Evolutionary conservation across 37 sponge, comb jelly and placozoan species (phyloP), one percentile per base, ranked within the genome.

Genomic region (Aphrocallistes beatrix): DNA sequence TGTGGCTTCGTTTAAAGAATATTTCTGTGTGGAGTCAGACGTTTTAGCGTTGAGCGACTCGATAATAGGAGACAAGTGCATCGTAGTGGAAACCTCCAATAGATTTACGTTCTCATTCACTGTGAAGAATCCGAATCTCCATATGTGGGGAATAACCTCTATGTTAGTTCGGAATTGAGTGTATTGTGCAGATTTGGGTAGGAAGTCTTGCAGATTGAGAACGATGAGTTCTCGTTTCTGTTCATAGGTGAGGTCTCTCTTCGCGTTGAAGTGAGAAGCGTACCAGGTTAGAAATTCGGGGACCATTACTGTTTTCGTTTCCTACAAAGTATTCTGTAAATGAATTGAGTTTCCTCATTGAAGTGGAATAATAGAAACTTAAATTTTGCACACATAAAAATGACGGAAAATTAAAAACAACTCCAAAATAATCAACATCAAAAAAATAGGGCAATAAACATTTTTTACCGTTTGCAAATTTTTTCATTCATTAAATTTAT

Each of bases 121-220:
- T 60, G 75, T 13, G 34, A 60, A 60, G 75, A 60, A 60, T 60
- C 75, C 75, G n/a, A 60, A 60, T 60, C 75, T 21, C 75, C 75
- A 60, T 25, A 60, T 60, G 34, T 60, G 75, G 8, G 75, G 75
- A 13, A 60, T 60, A 3, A 13, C n/a, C 3, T 60, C 75, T n/a
- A n/a, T n/a, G 32, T 25, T 3, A 32, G 75, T 25, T 19, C n/a
- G 10, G 28, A 3, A 25, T 19, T 32, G 10, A 21, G n/a, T 60
- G n/a, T 19, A 21, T 13, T 60, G 75, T 6, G 3, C 28, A 28
- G 75, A 60, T 60, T 60, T 60, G 8, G 75, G 75, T 21, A 60
- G 75, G n/a, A 60, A 60, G 3, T 8, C 32, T 60, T 19, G 75
- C 75, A 60, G n/a, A 60, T 60, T 60, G 1, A 13, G 75, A 6